Evolutionary conservation across 2,888 invertebrate species (phyloP).

Genomic region (Drosophila acutilabella): DNA sequence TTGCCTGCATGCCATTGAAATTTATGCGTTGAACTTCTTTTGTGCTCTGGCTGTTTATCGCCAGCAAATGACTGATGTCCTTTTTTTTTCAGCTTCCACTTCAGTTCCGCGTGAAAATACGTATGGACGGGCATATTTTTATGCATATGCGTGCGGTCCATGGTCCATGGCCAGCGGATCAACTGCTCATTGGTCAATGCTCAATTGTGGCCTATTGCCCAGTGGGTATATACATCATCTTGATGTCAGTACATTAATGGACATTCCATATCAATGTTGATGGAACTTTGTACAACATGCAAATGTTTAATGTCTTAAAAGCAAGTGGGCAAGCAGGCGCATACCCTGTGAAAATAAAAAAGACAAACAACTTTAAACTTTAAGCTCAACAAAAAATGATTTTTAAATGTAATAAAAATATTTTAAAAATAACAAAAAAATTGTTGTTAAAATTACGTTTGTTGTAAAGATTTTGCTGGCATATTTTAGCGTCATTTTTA

Average conservation of each 20-base stretch:
- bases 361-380: neutral
- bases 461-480: neutral
- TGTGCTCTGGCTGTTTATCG: constrained; percentile 52
- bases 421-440: too few relatives aligned
- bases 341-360: neutral
- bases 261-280: constrained; percentile 2
- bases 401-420: too few relatives aligned
- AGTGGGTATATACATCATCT: constrained; percentile 4
- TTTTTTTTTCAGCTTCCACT: constrained; percentile 40
- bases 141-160: constrained; percentile 42
- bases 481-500: neutral
- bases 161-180: constrained; percentile 10
- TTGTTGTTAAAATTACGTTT: neutral
- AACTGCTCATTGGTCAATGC: constrained; percentile 1
- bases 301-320: neutral
- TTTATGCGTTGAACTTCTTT: constrained; percentile 42
- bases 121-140: constrained; percentile 45
- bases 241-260: constrained; percentile 24
- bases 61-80: constrained; percentile 50
- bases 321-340: neutral
- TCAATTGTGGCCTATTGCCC: constrained; percentile 51
- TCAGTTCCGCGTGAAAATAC: constrained; percentile 13
- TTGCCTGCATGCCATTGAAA: constrained; percentile 30
- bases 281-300: neutral
- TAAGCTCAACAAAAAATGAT: too few relatives aligned